Percentiles rank a stretch among this genome's conserved stretches.
Conservation (phyloP, 2,113 vertebrate genomes). For the Protobothrops mucrosquamatus region DNA sequence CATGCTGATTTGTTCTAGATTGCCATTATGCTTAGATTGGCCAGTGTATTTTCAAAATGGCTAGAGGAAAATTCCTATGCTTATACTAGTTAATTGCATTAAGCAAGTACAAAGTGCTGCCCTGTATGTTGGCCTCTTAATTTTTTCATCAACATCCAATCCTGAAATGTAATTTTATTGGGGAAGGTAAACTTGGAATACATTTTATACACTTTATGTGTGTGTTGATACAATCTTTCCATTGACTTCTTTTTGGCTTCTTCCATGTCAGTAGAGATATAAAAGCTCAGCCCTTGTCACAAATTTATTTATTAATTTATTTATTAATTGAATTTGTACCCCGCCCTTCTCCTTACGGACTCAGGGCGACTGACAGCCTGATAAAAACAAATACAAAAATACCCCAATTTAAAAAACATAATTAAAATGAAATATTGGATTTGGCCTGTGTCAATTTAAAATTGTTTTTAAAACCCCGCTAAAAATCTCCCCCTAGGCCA, state of each 20-base stretch:
- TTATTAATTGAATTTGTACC: too few species aligned
- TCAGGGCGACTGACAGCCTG: too few species aligned
- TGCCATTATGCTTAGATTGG: not conserved
- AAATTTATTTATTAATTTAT: too few species aligned
- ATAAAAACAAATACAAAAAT: too few species aligned
- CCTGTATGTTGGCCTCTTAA: not conserved
- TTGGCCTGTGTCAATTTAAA: too few species aligned
- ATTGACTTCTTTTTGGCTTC: not conserved
- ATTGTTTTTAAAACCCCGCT: too few species aligned
- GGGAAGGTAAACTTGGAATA: not conserved
- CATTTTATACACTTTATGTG: not conserved
- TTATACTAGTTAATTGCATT: not conserved
- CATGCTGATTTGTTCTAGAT: not conserved
- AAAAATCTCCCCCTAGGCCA: too few species aligned
- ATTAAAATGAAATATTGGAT: too few species aligned
- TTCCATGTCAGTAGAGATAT: not conserved
- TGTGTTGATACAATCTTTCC: not conserved
- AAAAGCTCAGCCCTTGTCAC: not conserved
- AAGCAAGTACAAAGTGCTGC: not conserved
- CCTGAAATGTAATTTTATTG: not conserved
- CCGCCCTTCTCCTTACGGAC: too few species aligned
- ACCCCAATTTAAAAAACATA: too few species aligned
- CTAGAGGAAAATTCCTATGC: not conserved
- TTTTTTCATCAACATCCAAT: not conserved
- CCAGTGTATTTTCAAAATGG: not conserved